These are phyloP conservation scores for Stenichneumon culpator DNA, from an alignment of 2,888 invertebrate species.

Conservation along the genomic window DNA sequence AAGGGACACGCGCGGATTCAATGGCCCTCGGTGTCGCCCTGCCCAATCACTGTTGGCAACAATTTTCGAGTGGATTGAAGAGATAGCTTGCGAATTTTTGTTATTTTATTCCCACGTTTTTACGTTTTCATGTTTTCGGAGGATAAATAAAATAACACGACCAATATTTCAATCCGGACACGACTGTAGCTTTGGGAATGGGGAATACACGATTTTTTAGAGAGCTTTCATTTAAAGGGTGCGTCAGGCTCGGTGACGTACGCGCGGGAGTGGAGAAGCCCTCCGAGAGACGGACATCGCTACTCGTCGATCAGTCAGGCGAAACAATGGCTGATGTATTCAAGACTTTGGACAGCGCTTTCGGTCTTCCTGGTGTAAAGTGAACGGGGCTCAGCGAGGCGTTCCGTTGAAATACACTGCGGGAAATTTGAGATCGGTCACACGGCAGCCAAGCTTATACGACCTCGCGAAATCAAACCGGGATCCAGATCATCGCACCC, in stretches of 20 bases:
- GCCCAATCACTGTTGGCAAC: background rate
- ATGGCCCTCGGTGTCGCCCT: background rate
- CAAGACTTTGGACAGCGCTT: background rate
- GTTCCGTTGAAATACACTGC: background rate
- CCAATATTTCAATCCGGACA: background rate
- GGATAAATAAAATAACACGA: background rate
- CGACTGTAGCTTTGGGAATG: background rate
- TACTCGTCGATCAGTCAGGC: no score
- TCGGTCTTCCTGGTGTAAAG: background rate
- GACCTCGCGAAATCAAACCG: constrained; percentile 13
- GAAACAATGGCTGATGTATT: background rate
- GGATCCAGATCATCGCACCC: constrained; percentile 19
- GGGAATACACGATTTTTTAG: background rate
- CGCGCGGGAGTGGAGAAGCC: no score
- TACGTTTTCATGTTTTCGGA: no score
- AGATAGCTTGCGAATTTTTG: background rate
- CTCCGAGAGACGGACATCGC: no score
- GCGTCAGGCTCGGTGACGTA: no score
- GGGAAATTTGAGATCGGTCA: background rate
- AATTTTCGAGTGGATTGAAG: background rate
- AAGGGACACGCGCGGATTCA: background rate
- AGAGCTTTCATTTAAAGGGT: background rate
- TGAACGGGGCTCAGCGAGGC: background rate
- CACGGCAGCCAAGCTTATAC: background rate
- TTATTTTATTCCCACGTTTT: background rate